Evolutionary conservation across 2,113 vertebrate genomes (phyloP).

Genomic region (Podiceps cristatus): DNA sequence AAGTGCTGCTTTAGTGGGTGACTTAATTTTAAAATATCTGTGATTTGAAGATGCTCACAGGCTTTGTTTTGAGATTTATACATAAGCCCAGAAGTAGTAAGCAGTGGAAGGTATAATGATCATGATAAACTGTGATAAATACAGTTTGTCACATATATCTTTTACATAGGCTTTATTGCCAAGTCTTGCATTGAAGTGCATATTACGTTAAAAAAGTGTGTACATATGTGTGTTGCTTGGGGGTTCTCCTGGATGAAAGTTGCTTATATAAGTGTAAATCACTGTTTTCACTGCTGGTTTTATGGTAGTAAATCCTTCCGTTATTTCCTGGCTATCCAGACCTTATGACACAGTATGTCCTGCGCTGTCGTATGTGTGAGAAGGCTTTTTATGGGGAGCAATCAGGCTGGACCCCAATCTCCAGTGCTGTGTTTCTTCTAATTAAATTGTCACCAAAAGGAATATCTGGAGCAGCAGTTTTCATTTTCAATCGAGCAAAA

Average conservation of each 20-base stretch:
- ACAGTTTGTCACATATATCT: not conserved
- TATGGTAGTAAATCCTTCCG: slow-evolving; percentile 58
- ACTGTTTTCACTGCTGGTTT: slow-evolving; percentile 59
- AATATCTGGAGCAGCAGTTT: slow-evolving; percentile 65
- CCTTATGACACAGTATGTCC: slow-evolving; percentile 39
- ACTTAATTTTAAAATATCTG: not conserved
- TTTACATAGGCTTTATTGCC: not conserved
- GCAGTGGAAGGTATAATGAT: not conserved
- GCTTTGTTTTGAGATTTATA: slow-evolving; percentile 16
- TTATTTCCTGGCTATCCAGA: slow-evolving; percentile 58
- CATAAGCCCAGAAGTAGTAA: not conserved
- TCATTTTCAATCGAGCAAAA: slow-evolving; percentile 66
- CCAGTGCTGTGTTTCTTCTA: slow-evolving; percentile 39
- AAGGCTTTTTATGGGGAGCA: slow-evolving; percentile 69
- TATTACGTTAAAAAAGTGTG: not conserved
- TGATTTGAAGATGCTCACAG: not conserved
- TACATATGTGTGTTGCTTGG: not conserved
- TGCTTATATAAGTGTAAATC: slow-evolving; percentile 68
- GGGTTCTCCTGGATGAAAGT: slow-evolving; percentile 39
- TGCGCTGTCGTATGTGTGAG: slow-evolving; percentile 29
- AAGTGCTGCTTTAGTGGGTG: not conserved
- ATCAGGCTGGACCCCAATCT: slow-evolving; percentile 62
- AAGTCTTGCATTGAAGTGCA: not conserved
- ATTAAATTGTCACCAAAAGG: slow-evolving; percentile 66
- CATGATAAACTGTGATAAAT: not conserved